Percentiles rank a stretch among this genome's conserved stretches.
Evolutionary conservation across 2,113 vertebrate genomes (phyloP).

Genomic region (Monopterus albus): DNA sequence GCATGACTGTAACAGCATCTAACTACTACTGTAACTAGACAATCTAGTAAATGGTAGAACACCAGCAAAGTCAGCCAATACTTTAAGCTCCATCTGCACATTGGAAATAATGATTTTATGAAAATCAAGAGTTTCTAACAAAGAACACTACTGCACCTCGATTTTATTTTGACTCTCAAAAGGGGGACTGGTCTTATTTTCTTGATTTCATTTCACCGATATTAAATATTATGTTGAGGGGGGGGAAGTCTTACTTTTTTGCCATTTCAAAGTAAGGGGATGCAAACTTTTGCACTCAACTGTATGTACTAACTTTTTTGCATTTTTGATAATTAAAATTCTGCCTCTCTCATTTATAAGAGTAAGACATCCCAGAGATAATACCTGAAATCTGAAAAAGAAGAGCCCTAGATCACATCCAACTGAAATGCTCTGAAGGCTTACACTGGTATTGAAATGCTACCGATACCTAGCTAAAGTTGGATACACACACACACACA

Average conservation of each 20-base stretch:
- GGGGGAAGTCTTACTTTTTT: too few species aligned
- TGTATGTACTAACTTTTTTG: too few species aligned
- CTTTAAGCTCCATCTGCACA: neutral
- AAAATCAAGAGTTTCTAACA: neutral
- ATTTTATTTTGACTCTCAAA: conserved; percentile 3
- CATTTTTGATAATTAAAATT: conserved; percentile 9
- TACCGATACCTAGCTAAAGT: conserved; percentile 56
- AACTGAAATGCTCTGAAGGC: conserved; percentile 48
- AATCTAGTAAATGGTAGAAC: neutral
- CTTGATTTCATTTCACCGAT: too few species aligned
- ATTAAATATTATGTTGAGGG: too few species aligned
- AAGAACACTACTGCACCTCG: neutral
- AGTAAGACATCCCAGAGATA: conserved; percentile 45
- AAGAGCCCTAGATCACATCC: conserved; percentile 7
- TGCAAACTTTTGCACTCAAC: too few species aligned
- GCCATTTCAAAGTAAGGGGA: too few species aligned
- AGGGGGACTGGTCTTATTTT: neutral
- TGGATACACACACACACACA: too few species aligned
- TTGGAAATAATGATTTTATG: too few species aligned
- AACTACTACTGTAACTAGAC: neutral
- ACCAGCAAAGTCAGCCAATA: neutral
- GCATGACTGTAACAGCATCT: conserved; percentile 2
- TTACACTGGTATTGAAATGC: conserved; percentile 49
- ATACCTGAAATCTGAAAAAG: conserved; percentile 29
- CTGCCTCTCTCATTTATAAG: neutral